Conservation (phyloP, 2,888 invertebrate genomes). For the Pandemis heparana region DNA sequence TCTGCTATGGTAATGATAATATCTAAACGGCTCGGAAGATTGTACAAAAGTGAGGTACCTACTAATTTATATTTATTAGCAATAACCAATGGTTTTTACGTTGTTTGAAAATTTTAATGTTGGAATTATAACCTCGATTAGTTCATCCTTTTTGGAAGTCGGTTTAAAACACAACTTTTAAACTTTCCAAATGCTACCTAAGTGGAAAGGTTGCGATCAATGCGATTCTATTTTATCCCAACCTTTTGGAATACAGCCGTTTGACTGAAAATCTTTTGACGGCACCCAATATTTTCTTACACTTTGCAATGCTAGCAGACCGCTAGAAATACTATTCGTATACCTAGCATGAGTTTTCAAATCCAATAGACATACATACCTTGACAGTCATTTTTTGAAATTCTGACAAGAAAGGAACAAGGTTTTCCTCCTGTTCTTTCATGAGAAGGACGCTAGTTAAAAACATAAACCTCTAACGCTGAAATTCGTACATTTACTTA, state of each 20-base stretch:
- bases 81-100: too few species aligned
- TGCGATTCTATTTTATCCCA: neutral
- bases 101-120: too few species aligned
- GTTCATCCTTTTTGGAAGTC: too few species aligned
- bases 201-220: neutral
- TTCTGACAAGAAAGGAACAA: too few species aligned
- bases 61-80: too few species aligned
- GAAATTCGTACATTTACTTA: neutral
- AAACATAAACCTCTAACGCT: neutral
- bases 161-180: neutral
- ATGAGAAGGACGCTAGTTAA: neutral
- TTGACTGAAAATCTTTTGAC: slow-evolving; percentile 18
- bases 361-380: too few species aligned
- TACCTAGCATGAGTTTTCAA: neutral
- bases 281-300: slow-evolving; percentile 26
- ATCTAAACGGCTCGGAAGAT: too few species aligned
- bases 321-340: neutral
- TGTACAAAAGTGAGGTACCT: too few species aligned
- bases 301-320: slow-evolving; percentile 11
- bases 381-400: too few species aligned
- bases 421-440: too few species aligned
- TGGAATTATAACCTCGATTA: too few species aligned
- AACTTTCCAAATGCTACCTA: neutral
- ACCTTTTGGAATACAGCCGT: slow-evolving; percentile 12
- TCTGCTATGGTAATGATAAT: too few species aligned